Base-by-base conservation (phyloP, 2,888 invertebrate genomes). In the Archips xylosteana region DNA sequence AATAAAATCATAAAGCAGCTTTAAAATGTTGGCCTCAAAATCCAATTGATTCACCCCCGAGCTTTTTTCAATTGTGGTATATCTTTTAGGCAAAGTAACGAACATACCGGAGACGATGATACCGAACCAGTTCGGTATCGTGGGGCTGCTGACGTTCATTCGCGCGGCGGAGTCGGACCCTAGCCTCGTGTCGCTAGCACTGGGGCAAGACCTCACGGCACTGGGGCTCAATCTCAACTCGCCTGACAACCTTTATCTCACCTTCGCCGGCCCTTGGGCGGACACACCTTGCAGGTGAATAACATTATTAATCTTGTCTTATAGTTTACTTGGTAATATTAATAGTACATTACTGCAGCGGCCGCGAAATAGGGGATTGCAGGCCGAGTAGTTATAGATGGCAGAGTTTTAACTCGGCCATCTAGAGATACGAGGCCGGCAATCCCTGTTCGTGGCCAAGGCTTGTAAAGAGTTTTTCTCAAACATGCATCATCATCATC, bases 21-120 rank as follows among this genome's bases (percentile, higher is more conserved):
- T 85, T 83, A 81, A 79, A 82, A 74, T 82, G 81, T 77, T 74
- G 68, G 74, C 79, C 78, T 39, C 2, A 64, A 57, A 60, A 65
- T 75, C 60, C 63, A 75, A 47, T 62, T 73, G 15, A 42, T 34
- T 36, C 1, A 36, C 9, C 3, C 6, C 5, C 13, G 10, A 59
- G 6, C 15, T 47, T 47, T 12, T 42, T 64, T 23, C 49, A 32
- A 42, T 63, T 8, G 13, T 59, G 15, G 10, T 13, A 15, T 1
- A 15, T 6, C 8, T 74, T 74, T 62, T 89, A 98, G 98, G 98
- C 84, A 97, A 98, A 95, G 99, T 99, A 86, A 98, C 99, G 90
- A 99, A 99, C 95, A 99, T 99, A 95, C 99, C 99, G 77, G 96
- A 97, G 81, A 98, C 98, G 88, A 99, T 99, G 99, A 98, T 99